Conservation (phyloP, 1,140 invertebrate species). For the Chironomus striatipennis region DNA sequence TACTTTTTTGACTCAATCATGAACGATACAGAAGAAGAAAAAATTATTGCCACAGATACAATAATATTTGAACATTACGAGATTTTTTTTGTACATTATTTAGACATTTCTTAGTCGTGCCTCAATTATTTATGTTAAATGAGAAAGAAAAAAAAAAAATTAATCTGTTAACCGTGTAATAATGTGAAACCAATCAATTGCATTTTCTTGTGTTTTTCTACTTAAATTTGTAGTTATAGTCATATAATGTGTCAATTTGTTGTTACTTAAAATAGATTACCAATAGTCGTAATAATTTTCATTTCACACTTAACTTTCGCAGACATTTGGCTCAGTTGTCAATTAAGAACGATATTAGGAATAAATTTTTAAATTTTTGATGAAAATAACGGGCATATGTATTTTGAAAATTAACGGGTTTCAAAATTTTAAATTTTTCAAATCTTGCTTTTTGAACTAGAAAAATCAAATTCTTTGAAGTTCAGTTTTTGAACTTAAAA, state of each 20-base stretch:
- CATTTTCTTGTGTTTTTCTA: not conserved
- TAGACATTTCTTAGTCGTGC: not conserved
- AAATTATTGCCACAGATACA: not conserved
- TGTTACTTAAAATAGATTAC: not conserved
- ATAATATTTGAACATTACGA: not conserved
- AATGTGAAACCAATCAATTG: constrained; percentile 7
- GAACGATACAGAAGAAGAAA: not conserved
- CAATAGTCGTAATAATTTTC: not conserved
- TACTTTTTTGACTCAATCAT: not conserved
- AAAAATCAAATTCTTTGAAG: too few relatives aligned
- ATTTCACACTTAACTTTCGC: too few relatives aligned
- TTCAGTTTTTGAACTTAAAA: too few relatives aligned
- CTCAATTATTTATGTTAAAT: not conserved
- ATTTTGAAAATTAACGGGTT: too few relatives aligned
- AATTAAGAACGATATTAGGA: too few relatives aligned
- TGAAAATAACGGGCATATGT: too few relatives aligned
- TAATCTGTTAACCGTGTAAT: not conserved
- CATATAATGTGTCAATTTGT: constrained; percentile 2
- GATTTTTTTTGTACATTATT: not conserved
- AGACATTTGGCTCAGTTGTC: too few relatives aligned
- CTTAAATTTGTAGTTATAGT: not conserved
- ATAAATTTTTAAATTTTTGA: too few relatives aligned
- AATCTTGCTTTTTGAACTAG: too few relatives aligned
- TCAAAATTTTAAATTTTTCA: too few relatives aligned
- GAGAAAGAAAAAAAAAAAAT: too few relatives aligned